A percentile compares a stretch with the other conserved stretches of the same genome.
Conservation (phyloP, 2,113 vertebrate genomes). For the Heloderma charlesbogerti region DNA sequence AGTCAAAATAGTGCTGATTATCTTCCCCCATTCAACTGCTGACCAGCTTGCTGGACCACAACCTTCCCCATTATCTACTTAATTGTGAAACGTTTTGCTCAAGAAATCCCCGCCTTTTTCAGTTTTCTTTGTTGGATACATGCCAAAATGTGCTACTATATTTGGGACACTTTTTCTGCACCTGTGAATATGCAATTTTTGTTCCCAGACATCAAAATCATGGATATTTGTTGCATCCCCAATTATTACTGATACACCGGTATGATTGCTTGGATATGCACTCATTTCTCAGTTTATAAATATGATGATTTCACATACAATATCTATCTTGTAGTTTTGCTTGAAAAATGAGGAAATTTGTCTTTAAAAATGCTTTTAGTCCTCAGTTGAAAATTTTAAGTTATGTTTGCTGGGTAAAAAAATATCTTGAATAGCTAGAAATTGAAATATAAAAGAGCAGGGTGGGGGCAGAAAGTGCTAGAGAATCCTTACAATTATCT, state of each 20-base stretch:
- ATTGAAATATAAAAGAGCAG: conserved; percentile 44
- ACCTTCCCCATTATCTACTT: neutral
- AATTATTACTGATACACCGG: neutral
- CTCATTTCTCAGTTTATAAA: conserved; percentile 37
- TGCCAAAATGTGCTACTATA: neutral
- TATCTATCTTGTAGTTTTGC: accelerated
- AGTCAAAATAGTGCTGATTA: neutral
- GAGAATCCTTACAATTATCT: too few relatives aligned
- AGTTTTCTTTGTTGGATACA: neutral
- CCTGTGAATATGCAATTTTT: neutral
- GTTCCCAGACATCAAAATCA: neutral
- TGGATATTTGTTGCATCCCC: neutral
- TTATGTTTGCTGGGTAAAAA: conserved; percentile 41
- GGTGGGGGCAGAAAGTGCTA: too few relatives aligned
- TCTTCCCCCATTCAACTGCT: neutral
- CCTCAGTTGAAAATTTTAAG: conserved; percentile 36
- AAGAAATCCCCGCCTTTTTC: neutral
- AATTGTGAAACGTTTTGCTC: neutral
- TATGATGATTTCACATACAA: conserved; percentile 32
- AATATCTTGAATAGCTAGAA: conserved; percentile 10
- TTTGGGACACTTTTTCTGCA: neutral
- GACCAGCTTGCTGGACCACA: neutral
- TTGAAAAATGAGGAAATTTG: conserved; percentile 43
- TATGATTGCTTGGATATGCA: conserved; percentile 4
- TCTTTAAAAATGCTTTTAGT: conserved; percentile 8